These are phyloP conservation scores for Diplogasteroides magnus DNA, from an alignment of 1,140 invertebrate genomes.

Conservation along the genomic window DNA sequence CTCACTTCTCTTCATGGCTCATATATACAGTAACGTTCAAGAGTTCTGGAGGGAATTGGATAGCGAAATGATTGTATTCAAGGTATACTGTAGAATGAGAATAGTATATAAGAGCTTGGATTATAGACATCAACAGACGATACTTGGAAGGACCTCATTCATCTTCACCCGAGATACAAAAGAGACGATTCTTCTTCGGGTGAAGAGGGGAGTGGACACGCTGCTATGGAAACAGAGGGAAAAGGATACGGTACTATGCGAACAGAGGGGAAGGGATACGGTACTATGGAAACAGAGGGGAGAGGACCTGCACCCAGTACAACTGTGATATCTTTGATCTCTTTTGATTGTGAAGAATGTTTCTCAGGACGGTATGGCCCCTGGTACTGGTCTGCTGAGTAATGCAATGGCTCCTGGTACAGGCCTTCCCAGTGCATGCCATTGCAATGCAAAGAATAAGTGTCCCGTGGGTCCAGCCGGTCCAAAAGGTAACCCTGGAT, in stretches of 20 bases:
- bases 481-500: conserved; percentile 34
- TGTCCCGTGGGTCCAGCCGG: conserved; percentile 31
- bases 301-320: neutral
- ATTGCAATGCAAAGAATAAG: conserved; percentile 48
- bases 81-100: conserved; percentile 3
- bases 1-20: conserved; percentile 41
- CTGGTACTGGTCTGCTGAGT: too few species aligned
- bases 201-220: neutral
- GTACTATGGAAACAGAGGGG: conserved; percentile 2
- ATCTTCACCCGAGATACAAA: conserved; percentile 24
- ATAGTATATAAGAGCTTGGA: neutral
- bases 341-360: too few species aligned
- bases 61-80: conserved; percentile 44
- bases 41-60: conserved; percentile 51
- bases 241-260: conserved; percentile 1
- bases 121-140: conserved; percentile 45
- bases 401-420: conserved; percentile 8
- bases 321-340: neutral
- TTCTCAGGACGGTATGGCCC: too few species aligned
- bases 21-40: conserved; percentile 49
- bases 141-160: conserved; percentile 47
- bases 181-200: conserved; percentile 3
- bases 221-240: neutral
- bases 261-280: conserved; percentile 23
- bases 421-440: conserved; percentile 20